phyloP scores from a whole-genome alignment of 2,888 invertebrate genomes.

The Cephus runcator region DNA sequence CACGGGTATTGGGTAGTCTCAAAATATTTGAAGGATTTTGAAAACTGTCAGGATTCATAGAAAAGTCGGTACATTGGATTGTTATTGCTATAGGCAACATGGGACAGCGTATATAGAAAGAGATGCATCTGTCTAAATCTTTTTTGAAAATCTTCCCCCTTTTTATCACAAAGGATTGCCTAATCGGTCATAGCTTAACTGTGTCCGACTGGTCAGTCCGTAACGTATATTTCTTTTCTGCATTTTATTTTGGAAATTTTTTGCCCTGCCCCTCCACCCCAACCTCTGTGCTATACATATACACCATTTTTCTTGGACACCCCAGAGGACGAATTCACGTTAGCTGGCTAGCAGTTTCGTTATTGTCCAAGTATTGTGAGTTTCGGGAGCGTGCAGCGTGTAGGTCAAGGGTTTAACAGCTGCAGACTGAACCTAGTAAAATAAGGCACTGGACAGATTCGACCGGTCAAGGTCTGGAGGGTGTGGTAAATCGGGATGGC shows the following conservation, averaged over 20 bases:
- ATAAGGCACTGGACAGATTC: conserved; percentile 19
- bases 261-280: too few relatives aligned
- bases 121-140: too few relatives aligned
- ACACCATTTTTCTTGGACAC: conserved; percentile 17
- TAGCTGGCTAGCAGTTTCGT: too few relatives aligned
- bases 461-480: conserved; percentile 35
- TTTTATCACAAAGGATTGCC: conserved; percentile 3
- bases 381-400: conserved; percentile 25
- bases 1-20: too few relatives aligned
- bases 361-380: conserved; percentile 26
- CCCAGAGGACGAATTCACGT: too few relatives aligned
- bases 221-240: conserved; percentile 17
- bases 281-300: conserved; percentile 7
- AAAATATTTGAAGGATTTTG: too few relatives aligned
- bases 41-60: too few relatives aligned
- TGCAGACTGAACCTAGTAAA: conserved; percentile 31
- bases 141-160: too few relatives aligned
- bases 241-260: conserved; percentile 17
- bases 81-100: too few relatives aligned
- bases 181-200: conserved; percentile 25
- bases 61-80: too few relatives aligned
- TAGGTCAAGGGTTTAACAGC: conserved; percentile 58
- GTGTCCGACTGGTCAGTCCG: conserved; percentile 28
- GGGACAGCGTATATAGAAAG: too few relatives aligned
- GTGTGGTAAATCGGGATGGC: conserved; percentile 19